These are phyloP conservation scores for Candidula unifasciata DNA, from an alignment of 2,888 invertebrate genomes.

Conservation along the genomic window DNA sequence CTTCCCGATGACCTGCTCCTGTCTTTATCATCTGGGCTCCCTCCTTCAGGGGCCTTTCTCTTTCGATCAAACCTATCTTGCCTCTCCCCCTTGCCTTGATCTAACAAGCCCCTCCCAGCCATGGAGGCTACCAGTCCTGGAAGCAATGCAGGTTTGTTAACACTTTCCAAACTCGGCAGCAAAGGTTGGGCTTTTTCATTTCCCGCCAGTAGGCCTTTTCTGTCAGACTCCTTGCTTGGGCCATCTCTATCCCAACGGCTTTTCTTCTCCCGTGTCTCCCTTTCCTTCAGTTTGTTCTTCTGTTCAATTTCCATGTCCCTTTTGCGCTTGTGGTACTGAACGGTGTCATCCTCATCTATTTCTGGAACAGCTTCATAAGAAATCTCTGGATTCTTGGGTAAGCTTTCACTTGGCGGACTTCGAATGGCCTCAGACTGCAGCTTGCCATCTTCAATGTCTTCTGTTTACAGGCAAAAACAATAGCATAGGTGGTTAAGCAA, in stretches of 20 bases:
- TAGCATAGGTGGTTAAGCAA: too few species aligned
- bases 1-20: slow-evolving; percentile 2
- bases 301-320: slow-evolving; percentile 32
- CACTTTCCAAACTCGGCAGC: not conserved
- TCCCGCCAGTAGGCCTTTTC: slow-evolving; percentile 11
- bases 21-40: slow-evolving; percentile 30
- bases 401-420: slow-evolving; percentile 33
- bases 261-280: slow-evolving; percentile 24
- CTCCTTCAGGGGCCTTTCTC: slow-evolving; percentile 26
- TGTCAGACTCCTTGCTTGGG: not conserved
- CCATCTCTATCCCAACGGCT: slow-evolving; percentile 30
- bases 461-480: slow-evolving; percentile 13
- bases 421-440: not conserved
- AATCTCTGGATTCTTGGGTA: slow-evolving; percentile 32
- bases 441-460: slow-evolving; percentile 28
- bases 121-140: slow-evolving; percentile 24
- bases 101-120: not conserved
- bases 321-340: slow-evolving; percentile 33
- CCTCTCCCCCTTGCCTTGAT: not conserved
- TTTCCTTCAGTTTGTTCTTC: slow-evolving; percentile 11
- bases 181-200: slow-evolving; percentile 32
- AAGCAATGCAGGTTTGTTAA: not conserved
- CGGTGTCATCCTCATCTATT: slow-evolving; percentile 41
- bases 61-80: slow-evolving; percentile 18
- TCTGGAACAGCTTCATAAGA: slow-evolving; percentile 44